Base-by-base conservation (phyloP, 2,888 invertebrate genomes). In the Aricia artaxerxes region DNA sequence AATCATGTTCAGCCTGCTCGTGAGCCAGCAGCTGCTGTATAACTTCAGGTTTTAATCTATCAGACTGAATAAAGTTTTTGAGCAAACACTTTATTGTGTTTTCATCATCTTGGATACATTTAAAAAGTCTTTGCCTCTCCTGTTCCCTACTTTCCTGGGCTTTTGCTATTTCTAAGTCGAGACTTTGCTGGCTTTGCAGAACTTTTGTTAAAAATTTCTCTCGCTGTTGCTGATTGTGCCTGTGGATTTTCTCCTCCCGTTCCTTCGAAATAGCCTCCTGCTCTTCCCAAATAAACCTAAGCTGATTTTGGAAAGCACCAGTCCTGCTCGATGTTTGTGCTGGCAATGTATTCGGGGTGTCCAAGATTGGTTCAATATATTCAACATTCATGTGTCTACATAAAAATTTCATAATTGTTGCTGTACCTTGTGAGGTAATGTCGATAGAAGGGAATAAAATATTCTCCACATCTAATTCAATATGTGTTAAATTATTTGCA, bases 391-490 rank as follows among this genome's bases (percentile, higher is more conserved):
- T 87, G 82, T 87, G 84, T 78, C 85, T 83, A 86, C 94, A 94
- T 82, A 97, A 94, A 92, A 91, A 97, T 87, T 93, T 95, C 95
- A 97, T 95, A 83, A 97, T 96, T 81, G 95, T 94, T 85, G 94
- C 93, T 49, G 96, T 95, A 77, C 97, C 97, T 82, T 95, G 91
- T 77, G 87, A 85, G 69, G 95, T 90, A 81, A 97, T 91, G 81
- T 96, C 95, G 84, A 88, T 82, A 11, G 97, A 95, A 80, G 98
- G 98, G 90, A 96, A 97, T 78, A 89, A 88, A 87, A 97, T 95
- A 73, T 95, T 91, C 78, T 95, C 93, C 81, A 90, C 89, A 90
- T 97, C 96, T 80, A 97, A 86, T 82, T 95, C 93, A 83, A 98
- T 91, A 77, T 93, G 91, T 81, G 91, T 91, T 82, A 98, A 90